Evolutionary conservation across 2,888 invertebrate species (phyloP).

Genomic region (Ypsolopha sequella): DNA sequence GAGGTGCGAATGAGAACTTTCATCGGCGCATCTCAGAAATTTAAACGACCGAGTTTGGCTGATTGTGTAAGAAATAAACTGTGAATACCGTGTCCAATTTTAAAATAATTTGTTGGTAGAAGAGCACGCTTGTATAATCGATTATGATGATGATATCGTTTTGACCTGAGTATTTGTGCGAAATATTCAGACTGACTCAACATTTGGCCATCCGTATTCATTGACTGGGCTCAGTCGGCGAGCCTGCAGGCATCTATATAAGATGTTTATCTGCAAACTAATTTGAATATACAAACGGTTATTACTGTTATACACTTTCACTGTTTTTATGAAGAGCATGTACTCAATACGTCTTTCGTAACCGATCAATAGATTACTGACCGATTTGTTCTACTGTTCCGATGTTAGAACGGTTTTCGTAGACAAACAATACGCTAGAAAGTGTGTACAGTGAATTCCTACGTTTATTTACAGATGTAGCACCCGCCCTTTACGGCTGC

Average conservation of each 20-base stretch:
- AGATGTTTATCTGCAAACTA: conserved; percentile 36
- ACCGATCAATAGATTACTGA: conserved; percentile 3
- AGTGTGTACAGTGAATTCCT: neutral
- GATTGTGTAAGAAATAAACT: too few species aligned
- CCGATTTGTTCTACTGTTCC: neutral
- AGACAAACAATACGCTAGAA: neutral
- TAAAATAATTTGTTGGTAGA: neutral
- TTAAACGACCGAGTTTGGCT: too few species aligned
- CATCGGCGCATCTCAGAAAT: neutral
- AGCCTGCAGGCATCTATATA: conserved; percentile 9
- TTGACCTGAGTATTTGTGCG: conserved; percentile 32
- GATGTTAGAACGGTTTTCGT: neutral
- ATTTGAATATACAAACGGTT: conserved; percentile 31
- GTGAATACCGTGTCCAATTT: neutral
- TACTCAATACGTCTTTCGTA: neutral
- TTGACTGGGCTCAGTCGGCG: neutral
- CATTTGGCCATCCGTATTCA: neutral
- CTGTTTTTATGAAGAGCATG: conserved; percentile 11
- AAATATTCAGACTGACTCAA: neutral
- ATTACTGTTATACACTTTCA: conserved; percentile 23
- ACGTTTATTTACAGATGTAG: neutral
- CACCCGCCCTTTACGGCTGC: neutral
- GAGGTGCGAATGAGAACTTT: neutral
- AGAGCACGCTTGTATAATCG: conserved; percentile 26
- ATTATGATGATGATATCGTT: conserved; percentile 62